These are phyloP conservation scores for Drosophila nikananu DNA, from an alignment of 1,140 invertebrate species.

Conservation along the genomic window DNA sequence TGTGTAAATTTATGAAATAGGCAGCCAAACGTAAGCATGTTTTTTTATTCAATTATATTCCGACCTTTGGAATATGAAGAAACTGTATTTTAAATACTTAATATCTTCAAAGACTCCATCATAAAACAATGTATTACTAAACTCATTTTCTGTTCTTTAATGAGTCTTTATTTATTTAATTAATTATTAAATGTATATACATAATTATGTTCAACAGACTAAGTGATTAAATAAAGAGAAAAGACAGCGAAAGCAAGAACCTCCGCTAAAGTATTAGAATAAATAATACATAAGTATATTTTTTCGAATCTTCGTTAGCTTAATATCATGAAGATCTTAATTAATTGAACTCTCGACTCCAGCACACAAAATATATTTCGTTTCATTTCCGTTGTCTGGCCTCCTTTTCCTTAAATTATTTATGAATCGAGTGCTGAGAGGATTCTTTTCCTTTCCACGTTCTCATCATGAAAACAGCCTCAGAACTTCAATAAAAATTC, in stretches of 20 bases:
- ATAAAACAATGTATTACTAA: neutral
- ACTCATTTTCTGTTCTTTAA: neutral
- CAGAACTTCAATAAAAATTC: slow-evolving; percentile 45
- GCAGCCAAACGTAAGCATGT: neutral
- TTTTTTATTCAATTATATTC: neutral
- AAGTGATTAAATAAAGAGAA: no score
- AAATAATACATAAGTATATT: neutral
- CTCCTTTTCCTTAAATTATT: slow-evolving; percentile 29
- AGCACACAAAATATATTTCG: slow-evolving; percentile 34
- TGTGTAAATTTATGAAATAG: neutral
- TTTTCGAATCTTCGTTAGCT: neutral
- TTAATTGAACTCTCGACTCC: neutral
- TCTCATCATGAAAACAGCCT: slow-evolving; percentile 17
- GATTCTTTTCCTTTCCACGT: neutral
- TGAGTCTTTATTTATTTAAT: neutral
- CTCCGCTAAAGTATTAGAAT: neutral
- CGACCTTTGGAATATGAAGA: no score
- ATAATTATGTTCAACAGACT: no score
- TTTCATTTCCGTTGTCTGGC: neutral
- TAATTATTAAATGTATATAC: neutral
- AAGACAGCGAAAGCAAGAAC: no score
- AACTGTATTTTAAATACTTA: no score
- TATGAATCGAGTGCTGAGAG: slow-evolving; percentile 11
- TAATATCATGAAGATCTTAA: neutral
- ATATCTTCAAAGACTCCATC: neutral